Conservation (phyloP, 2,113 vertebrate species). For the Ctenomys sociabilis region DNA sequence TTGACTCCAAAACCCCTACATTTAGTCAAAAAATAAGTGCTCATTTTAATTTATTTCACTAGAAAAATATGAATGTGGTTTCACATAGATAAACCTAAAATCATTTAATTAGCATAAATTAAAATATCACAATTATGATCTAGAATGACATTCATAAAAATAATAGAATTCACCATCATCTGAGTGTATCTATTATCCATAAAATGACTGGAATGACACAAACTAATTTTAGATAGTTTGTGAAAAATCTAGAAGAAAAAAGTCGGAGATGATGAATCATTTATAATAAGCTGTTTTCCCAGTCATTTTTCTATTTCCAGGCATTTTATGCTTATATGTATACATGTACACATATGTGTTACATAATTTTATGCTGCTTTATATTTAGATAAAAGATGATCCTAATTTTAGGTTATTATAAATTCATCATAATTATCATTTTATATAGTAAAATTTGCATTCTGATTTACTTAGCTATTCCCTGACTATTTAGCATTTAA, state of each 20-base stretch:
- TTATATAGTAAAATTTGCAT: neutral
- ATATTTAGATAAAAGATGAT: conserved; percentile 33
- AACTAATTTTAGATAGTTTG: neutral
- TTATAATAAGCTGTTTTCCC: neutral
- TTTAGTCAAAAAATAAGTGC: neutral
- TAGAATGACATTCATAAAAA: conserved; percentile 31
- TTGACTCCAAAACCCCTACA: neutral
- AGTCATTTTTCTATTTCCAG: neutral
- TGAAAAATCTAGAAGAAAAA: neutral
- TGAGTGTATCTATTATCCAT: neutral
- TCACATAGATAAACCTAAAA: conserved; percentile 13
- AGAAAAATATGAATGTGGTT: conserved; percentile 18
- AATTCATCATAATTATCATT: conserved; percentile 10
- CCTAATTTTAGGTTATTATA: neutral
- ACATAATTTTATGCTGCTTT: neutral
- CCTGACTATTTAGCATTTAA: neutral
- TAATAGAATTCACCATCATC: neutral
- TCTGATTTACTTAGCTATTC: neutral
- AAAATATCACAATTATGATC: neutral
- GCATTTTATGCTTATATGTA: neutral
- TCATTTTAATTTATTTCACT: neutral
- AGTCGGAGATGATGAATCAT: neutral
- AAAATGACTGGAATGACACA: neutral
- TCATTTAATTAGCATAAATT: neutral
- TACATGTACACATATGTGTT: neutral